Percentiles rank a stretch among this genome's conserved stretches.
phyloP scores from a whole-genome alignment of 2,888 invertebrate genomes.

The Panopea generosa region DNA sequence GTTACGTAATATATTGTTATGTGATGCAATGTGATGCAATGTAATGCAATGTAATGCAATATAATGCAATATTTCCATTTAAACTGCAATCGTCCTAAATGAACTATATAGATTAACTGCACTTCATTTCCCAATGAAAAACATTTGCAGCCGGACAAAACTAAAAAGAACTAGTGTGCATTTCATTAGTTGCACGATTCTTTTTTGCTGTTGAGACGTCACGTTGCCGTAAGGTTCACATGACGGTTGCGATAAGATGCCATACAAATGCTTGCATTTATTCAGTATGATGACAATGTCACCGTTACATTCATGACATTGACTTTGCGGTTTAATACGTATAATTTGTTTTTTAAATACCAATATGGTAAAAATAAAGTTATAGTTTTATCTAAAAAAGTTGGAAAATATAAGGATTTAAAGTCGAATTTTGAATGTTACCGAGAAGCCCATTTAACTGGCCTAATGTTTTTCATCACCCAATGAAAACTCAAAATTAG shows the following conservation, averaged over 20 bases:
- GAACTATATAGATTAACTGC: too few relatives aligned
- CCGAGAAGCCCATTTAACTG: too few relatives aligned
- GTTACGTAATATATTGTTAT: neutral
- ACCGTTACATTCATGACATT: too few relatives aligned
- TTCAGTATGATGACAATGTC: too few relatives aligned
- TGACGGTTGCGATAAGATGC: neutral
- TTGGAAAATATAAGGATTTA: neutral
- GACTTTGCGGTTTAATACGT: too few relatives aligned
- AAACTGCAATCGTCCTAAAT: too few relatives aligned
- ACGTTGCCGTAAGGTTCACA: neutral
- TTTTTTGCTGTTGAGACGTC: too few relatives aligned
- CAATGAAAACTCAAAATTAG: neutral
- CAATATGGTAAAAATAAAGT: neutral
- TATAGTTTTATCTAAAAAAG: neutral
- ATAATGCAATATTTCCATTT: slow-evolving; percentile 1
- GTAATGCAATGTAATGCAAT: slow-evolving; percentile 7
- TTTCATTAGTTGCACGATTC: too few relatives aligned
- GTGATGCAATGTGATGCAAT: neutral
- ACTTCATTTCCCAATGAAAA: too few relatives aligned
- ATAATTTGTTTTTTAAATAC: neutral
- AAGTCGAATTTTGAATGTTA: too few relatives aligned
- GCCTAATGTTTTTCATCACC: too few relatives aligned
- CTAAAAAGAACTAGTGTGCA: neutral
- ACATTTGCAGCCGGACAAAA: neutral
- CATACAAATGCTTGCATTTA: too few relatives aligned